Percentiles rank a stretch among this genome's conserved stretches.
These are phyloP conservation scores for Stomatorhinus ivindoensis DNA, from an alignment of 2,113 vertebrate genomes.

Conservation along the genomic window DNA sequence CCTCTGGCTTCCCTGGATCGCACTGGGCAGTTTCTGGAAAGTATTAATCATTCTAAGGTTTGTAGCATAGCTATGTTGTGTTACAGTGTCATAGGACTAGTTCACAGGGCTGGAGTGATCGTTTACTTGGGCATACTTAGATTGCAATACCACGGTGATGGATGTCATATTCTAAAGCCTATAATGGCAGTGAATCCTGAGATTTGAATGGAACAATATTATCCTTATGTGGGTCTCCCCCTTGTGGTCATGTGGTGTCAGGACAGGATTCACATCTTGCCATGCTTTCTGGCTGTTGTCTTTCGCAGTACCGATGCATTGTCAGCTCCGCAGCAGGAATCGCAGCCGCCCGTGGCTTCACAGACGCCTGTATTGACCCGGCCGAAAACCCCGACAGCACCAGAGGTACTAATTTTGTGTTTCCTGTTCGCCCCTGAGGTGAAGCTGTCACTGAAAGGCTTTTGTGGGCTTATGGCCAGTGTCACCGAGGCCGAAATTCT, in stretches of 20 bases:
- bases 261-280: not conserved
- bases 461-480: not conserved
- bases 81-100: not conserved
- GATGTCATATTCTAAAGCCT: not conserved
- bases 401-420: constrained; percentile 64
- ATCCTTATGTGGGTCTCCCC: not conserved
- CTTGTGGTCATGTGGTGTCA: not conserved
- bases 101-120: not conserved
- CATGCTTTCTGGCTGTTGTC: not conserved
- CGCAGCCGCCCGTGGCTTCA: constrained; percentile 84
- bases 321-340: constrained; percentile 85
- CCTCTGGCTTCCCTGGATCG: not conserved
- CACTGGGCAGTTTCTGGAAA: not conserved
- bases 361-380: constrained; percentile 80
- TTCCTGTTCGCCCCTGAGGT: not conserved
- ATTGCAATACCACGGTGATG: not conserved
- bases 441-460: not conserved
- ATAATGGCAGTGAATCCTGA: not conserved
- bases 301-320: constrained; percentile 82
- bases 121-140: not conserved
- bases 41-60: not conserved
- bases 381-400: constrained; percentile 78
- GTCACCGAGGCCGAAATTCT: not conserved
- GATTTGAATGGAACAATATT: not conserved
- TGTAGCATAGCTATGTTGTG: not conserved